These are phyloP conservation scores for Engystomops pustulosus DNA, from an alignment of 2,113 vertebrate species.

Conservation along the genomic window DNA sequence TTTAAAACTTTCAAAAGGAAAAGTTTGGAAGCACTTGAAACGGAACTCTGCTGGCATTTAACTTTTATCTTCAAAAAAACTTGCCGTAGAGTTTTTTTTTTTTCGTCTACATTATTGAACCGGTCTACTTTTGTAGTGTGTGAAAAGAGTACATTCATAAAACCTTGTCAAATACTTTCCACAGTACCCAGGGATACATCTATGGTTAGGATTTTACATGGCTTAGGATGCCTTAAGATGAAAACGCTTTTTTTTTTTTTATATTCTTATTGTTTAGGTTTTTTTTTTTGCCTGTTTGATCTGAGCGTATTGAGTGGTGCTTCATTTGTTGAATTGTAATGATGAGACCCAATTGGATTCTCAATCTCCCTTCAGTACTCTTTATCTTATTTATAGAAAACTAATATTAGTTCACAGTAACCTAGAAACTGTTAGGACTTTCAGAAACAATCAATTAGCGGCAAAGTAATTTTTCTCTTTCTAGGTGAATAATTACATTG, in stretches of 20 bases:
- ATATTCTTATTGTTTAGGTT: slow-evolving; percentile 48
- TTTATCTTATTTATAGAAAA: slow-evolving; percentile 52
- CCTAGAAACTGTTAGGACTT: slow-evolving; percentile 23
- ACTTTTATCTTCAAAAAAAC: slow-evolving; percentile 56
- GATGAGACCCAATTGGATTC: slow-evolving; percentile 59
- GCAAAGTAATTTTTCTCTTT: slow-evolving; percentile 24
- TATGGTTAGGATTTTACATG: slow-evolving; percentile 63
- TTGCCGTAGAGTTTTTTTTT: slow-evolving; percentile 48
- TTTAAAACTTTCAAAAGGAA: slow-evolving; percentile 49
- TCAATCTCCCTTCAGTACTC: slow-evolving; percentile 1
- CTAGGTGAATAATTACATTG: slow-evolving; percentile 8
- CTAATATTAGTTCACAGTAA: slow-evolving; percentile 43
- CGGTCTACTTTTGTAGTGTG: slow-evolving; percentile 58
- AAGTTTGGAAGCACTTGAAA: slow-evolving; percentile 52
- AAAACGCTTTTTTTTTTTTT: slow-evolving; percentile 55
- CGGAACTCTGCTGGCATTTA: slow-evolving; percentile 53
- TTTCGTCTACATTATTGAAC: slow-evolving; percentile 61
- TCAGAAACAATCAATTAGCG: slow-evolving; percentile 38
- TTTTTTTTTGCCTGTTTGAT: slow-evolving; percentile 61
- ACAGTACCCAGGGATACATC: slow-evolving; percentile 62
- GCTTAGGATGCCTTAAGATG: slow-evolving; percentile 66
- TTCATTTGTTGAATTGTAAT: slow-evolving; percentile 59
- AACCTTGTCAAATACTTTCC: slow-evolving; percentile 56
- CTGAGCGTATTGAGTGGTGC: slow-evolving; percentile 53
- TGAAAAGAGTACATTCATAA: slow-evolving; percentile 52